These are phyloP conservation scores for Chalcis sispes DNA, from an alignment of 2,888 invertebrate species.

Conservation along the genomic window DNA sequence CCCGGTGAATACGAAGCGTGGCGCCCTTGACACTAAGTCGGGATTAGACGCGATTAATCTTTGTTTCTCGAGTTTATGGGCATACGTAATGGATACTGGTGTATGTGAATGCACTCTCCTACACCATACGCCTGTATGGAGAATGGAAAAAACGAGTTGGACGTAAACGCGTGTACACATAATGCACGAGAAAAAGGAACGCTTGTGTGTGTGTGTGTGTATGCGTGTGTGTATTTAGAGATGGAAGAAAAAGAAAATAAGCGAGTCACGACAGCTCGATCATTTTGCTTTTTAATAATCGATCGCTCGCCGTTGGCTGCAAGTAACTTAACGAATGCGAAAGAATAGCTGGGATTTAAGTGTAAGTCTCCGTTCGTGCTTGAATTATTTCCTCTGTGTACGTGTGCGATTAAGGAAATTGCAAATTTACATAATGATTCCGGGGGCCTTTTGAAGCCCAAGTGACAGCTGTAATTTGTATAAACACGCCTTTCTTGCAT, in stretches of 20 bases:
- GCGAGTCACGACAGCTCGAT: conserved; percentile 58
- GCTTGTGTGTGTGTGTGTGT: background rate
- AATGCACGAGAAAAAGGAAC: conserved; percentile 3
- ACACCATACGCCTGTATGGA: too few species aligned
- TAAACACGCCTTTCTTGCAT: conserved; percentile 32
- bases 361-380: background rate
- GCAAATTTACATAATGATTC: conserved; percentile 55
- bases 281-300: conserved; percentile 42
- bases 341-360: conserved; percentile 50
- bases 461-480: conserved; percentile 56
- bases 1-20: conserved; percentile 55
- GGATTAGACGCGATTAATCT: conserved; percentile 61
- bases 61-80: conserved; percentile 43
- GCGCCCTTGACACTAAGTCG: conserved; percentile 54
- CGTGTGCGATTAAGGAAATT: conserved; percentile 51
- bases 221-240: background rate
- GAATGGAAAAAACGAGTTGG: too few species aligned
- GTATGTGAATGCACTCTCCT: too few species aligned
- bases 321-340: too few species aligned
- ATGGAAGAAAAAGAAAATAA: conserved; percentile 50
- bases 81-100: background rate
- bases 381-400: background rate
- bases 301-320: conserved; percentile 31
- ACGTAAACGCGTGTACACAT: too few species aligned
- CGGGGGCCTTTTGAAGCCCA: conserved; percentile 13